phyloP scores from a whole-genome alignment of 2,797 vertebrate genomes.

The Prionace glauca region DNA sequence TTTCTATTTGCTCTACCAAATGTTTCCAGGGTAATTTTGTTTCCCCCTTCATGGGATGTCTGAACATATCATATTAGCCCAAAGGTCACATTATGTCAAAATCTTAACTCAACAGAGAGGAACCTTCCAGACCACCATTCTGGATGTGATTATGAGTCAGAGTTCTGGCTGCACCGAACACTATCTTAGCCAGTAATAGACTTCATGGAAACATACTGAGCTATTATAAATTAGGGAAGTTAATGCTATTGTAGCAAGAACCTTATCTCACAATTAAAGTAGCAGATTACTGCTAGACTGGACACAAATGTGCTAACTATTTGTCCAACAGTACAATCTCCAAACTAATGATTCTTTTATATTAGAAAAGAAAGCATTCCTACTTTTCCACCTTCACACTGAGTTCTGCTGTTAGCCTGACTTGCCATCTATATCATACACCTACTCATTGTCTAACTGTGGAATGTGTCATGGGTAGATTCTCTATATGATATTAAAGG shows the following conservation, averaged over 20 bases:
- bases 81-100: not conserved
- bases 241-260: not conserved
- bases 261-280: no score
- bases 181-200: not conserved
- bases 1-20: not conserved
- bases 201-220: not conserved
- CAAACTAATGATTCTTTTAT: not conserved
- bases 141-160: not conserved
- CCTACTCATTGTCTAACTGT: not conserved
- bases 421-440: not conserved
- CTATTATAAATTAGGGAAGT: not conserved
- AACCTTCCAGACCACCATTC: not conserved
- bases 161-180: not conserved
- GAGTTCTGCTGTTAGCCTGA: not conserved
- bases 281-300: not conserved
- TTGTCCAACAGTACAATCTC: not conserved
- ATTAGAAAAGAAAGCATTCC: not conserved
- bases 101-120: not conserved
- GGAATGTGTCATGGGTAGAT: not conserved
- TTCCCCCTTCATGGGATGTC: not conserved
- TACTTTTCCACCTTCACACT: not conserved
- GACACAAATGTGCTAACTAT: not conserved
- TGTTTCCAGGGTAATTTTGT: not conserved
- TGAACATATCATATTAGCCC: not conserved
- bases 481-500: not conserved